Evolutionary conservation across 2,113 vertebrate genomes (phyloP).

Genomic region (Epinephelus lanceolatus): DNA sequence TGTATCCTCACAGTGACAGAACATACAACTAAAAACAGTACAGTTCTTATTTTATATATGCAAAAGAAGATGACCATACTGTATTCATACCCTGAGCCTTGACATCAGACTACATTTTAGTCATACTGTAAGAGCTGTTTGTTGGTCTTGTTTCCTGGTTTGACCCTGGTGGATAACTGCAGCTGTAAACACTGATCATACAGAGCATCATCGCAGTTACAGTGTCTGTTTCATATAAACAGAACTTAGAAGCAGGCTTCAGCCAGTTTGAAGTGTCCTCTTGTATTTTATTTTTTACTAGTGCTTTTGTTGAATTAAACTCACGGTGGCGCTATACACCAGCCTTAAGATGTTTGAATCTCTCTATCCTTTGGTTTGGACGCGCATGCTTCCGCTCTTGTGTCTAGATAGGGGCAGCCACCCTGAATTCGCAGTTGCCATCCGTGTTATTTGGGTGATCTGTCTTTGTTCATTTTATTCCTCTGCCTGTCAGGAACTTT

Average conservation of each 20-base stretch:
- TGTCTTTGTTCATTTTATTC: not conserved
- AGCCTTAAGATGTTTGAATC: not conserved
- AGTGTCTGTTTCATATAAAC: not conserved
- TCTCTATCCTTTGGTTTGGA: not conserved
- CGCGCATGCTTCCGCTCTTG: not conserved
- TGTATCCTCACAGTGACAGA: not conserved
- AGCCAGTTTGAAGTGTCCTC: no score
- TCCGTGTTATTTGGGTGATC: not conserved
- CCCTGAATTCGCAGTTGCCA: not conserved
- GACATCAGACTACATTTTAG: not conserved
- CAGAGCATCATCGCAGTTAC: not conserved
- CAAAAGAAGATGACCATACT: not conserved
- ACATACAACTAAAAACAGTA: not conserved
- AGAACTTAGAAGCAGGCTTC: not conserved
- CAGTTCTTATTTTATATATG: not conserved
- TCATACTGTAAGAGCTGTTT: not conserved
- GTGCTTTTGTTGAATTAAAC: not conserved
- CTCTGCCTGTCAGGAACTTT: not conserved
- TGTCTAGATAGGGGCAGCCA: not conserved
- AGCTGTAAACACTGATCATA: not conserved
- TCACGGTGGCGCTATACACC: constrained; percentile 70
- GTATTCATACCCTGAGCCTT: accelerated
- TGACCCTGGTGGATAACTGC: not conserved
- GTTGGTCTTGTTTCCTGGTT: not conserved
- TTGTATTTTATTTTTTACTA: not conserved